Percentiles rank a stretch among this genome's conserved stretches.
Evolutionary conservation across 2,888 invertebrate genomes (phyloP).

Genomic region (Melanostoma scalare): DNA sequence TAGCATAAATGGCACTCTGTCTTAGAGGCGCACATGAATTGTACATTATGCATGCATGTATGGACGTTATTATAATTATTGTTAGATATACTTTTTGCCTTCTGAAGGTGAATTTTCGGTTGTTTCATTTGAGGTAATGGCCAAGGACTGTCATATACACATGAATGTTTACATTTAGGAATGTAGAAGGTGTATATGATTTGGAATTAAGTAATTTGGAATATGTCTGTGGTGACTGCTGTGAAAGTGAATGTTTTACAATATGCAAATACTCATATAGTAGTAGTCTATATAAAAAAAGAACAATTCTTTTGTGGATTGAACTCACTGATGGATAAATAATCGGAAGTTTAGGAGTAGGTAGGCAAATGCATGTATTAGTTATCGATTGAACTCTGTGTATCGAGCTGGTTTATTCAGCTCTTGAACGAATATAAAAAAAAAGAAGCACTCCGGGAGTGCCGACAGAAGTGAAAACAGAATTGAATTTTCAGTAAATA

Average conservation of each 20-base stretch:
- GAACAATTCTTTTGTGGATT: no score
- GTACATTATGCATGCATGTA: not conserved
- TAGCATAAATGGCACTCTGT: not conserved
- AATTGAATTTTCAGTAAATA: no score
- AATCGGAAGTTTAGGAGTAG: no score
- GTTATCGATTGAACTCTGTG: no score
- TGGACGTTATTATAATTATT: conserved; percentile 22
- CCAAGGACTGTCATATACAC: conserved; percentile 19
- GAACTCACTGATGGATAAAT: no score
- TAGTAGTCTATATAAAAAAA: no score
- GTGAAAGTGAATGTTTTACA: not conserved
- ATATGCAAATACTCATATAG: no score
- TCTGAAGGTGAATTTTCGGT: conserved; percentile 60
- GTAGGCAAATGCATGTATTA: no score
- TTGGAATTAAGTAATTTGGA: conserved; percentile 21
- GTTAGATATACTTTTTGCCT: not conserved
- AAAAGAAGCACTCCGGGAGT: no score
- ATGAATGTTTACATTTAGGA: not conserved
- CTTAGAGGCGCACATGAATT: not conserved
- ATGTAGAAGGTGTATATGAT: conserved; percentile 7
- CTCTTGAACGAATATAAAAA: no score
- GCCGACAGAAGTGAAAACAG: no score
- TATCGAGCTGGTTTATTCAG: no score
- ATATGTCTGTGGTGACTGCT: not conserved
- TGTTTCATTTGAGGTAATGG: conserved; percentile 58